These are phyloP conservation scores for Philereme vetulata DNA, from an alignment of 2,888 invertebrate species.

Conservation along the genomic window DNA sequence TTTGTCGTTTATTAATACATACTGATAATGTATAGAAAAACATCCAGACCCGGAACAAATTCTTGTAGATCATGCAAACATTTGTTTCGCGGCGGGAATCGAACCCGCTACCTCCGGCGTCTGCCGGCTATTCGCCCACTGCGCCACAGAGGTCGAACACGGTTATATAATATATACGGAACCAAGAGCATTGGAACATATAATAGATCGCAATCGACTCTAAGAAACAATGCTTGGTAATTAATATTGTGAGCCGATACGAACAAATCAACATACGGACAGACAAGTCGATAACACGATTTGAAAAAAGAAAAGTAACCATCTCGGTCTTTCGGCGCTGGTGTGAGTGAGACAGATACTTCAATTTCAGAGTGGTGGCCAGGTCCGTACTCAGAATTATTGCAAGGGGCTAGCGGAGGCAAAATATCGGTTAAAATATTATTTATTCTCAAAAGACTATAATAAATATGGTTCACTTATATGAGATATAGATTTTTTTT, in stretches of 20 bases:
- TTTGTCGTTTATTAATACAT: no score
- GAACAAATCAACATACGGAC: constrained; percentile 71
- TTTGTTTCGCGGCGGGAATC: no score
- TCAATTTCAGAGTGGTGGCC: constrained; percentile 58
- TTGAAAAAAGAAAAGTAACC: constrained; percentile 61
- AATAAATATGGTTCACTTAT: no score
- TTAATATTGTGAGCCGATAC: constrained; percentile 74
- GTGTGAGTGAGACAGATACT: constrained; percentile 51
- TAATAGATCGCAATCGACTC: constrained; percentile 57
- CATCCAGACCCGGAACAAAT: no score
- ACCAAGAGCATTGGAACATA: constrained; percentile 23
- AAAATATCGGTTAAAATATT: not conserved
- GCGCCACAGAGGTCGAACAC: no score
- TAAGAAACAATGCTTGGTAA: constrained; percentile 70
- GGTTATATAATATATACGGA: constrained; percentile 9
- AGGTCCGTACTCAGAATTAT: constrained; percentile 11
- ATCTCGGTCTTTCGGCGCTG: constrained; percentile 47
- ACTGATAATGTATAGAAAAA: no score
- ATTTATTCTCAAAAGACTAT: not conserved
- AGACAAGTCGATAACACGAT: constrained; percentile 66
- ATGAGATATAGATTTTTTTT: no score
- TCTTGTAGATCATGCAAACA: no score
- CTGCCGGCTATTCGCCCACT: no score
- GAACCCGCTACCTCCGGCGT: no score
- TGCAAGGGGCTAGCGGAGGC: not conserved